phyloP scores from a whole-genome alignment of 2,888 invertebrate species.

The Syrphus vitripennis region DNA sequence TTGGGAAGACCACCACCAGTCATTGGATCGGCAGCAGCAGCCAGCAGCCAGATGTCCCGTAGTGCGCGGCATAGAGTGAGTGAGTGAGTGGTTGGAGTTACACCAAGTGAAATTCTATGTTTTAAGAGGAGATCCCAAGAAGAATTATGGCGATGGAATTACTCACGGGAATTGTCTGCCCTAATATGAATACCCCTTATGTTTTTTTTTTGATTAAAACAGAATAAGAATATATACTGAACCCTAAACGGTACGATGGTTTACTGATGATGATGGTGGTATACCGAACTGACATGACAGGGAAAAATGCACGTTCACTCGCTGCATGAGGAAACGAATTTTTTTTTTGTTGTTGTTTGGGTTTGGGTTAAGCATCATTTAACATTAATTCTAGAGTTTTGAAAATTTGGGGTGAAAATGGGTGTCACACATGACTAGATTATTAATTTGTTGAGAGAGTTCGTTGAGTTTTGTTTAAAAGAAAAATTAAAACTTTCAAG shows the following conservation, averaged over 20 bases:
- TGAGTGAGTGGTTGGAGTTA: background rate
- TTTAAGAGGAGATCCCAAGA: constrained; percentile 30
- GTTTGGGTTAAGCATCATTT: constrained; percentile 54
- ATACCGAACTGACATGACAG: constrained; percentile 9
- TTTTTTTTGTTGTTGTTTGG: background rate
- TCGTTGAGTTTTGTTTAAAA: background rate
- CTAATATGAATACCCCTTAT: constrained; percentile 7
- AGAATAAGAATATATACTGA: background rate
- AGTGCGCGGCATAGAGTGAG: background rate
- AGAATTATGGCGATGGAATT: constrained; percentile 56
- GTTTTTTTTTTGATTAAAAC: constrained; percentile 37
- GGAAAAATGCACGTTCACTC: background rate
- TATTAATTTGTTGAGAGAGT: constrained; percentile 6
- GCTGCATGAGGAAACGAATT: constrained; percentile 31
- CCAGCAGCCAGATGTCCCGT: constrained; percentile 53
- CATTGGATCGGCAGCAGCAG: constrained; percentile 11
- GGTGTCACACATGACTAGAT: constrained; percentile 48
- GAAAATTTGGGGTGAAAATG: background rate
- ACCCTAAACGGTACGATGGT: constrained; percentile 17
- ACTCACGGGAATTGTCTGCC: constrained; percentile 51
- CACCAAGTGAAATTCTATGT: constrained; percentile 31
- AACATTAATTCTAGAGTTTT: constrained; percentile 1
- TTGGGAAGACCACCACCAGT: constrained; percentile 63
- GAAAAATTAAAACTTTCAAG: background rate
- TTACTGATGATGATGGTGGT: constrained; percentile 3